Conservation (phyloP, 2,797 vertebrate genomes). For the Betta splendens region DNA sequence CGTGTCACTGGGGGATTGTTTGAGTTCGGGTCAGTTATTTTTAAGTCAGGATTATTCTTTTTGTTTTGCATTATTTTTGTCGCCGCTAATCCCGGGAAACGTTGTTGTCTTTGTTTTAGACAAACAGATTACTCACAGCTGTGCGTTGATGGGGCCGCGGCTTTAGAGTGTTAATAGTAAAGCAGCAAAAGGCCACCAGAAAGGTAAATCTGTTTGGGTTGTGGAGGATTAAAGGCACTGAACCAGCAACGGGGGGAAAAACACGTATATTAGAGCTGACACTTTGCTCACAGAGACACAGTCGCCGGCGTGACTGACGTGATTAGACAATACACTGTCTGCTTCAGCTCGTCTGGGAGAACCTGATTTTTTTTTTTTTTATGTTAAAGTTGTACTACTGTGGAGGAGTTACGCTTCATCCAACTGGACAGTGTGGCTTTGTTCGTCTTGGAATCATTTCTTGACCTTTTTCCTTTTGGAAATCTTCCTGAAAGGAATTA, state of each 20-base stretch:
- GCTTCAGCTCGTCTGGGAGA: conserved; percentile 5
- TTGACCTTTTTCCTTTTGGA: conserved; percentile 29
- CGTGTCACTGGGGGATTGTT: too few species aligned
- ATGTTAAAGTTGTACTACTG: not conserved
- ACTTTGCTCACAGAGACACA: conserved; percentile 50
- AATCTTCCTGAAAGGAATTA: conserved; percentile 14
- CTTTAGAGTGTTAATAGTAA: conserved; percentile 37
- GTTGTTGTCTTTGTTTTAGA: conserved; percentile 41
- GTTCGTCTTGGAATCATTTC: conserved; percentile 17
- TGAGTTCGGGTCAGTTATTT: conserved; percentile 51
- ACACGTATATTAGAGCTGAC: conserved; percentile 55
- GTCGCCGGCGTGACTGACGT: conserved; percentile 22
- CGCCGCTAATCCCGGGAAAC: conserved; percentile 66
- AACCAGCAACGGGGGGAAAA: conserved; percentile 37
- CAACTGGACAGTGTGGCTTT: not conserved
- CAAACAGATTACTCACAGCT: conserved; percentile 53
- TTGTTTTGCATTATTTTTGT: conserved; percentile 46
- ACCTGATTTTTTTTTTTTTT: too few species aligned
- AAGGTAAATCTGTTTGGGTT: conserved; percentile 70
- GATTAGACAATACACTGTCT: conserved; percentile 26
- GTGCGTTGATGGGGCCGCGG: conserved; percentile 37
- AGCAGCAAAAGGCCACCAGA: conserved; percentile 34
- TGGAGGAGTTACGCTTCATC: not conserved
- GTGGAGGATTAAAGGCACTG: conserved; percentile 66
- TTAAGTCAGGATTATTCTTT: conserved; percentile 73